Evolutionary conservation across 2,113 vertebrate species (phyloP).

Genomic region (Thryonomys swinderianus): DNA sequence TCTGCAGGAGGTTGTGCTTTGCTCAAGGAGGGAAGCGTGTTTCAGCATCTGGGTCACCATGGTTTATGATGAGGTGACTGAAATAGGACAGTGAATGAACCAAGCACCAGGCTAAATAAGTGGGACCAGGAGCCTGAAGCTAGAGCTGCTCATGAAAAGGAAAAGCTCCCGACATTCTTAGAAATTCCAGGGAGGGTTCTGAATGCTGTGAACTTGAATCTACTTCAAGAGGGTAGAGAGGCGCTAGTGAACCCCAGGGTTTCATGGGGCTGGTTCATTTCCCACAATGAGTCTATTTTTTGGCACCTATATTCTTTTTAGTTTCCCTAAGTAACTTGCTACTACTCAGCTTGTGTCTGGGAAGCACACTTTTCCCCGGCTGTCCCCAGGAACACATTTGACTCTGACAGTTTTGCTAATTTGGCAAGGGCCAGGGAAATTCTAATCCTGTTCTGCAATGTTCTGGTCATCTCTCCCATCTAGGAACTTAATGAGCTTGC

Average conservation of each 20-base stretch:
- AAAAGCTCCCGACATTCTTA: slow-evolving; percentile 23
- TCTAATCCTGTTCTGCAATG: slow-evolving; percentile 63
- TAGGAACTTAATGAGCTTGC: slow-evolving; percentile 74
- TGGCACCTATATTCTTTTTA: not conserved
- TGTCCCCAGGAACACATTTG: slow-evolving; percentile 46
- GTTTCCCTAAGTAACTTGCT: not conserved
- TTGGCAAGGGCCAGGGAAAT: slow-evolving; percentile 56
- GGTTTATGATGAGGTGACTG: not conserved
- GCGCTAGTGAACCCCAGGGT: not conserved
- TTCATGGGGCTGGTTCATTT: not conserved
- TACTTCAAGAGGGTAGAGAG: not conserved
- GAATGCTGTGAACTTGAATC: not conserved
- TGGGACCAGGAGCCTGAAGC: not conserved
- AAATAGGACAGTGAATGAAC: not conserved
- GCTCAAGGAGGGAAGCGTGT: not conserved
- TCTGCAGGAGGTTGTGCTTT: not conserved
- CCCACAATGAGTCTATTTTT: not conserved
- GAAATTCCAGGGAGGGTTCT: not conserved
- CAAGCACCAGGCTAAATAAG: not conserved
- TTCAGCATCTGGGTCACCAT: not conserved
- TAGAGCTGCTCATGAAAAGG: not conserved
- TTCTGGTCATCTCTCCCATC: slow-evolving; percentile 63
- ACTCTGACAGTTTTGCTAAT: slow-evolving; percentile 71
- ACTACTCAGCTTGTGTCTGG: not conserved
- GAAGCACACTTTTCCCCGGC: not conserved